phyloP scores from a whole-genome alignment of 2,113 vertebrate genomes.

The Dinomys branickii region DNA sequence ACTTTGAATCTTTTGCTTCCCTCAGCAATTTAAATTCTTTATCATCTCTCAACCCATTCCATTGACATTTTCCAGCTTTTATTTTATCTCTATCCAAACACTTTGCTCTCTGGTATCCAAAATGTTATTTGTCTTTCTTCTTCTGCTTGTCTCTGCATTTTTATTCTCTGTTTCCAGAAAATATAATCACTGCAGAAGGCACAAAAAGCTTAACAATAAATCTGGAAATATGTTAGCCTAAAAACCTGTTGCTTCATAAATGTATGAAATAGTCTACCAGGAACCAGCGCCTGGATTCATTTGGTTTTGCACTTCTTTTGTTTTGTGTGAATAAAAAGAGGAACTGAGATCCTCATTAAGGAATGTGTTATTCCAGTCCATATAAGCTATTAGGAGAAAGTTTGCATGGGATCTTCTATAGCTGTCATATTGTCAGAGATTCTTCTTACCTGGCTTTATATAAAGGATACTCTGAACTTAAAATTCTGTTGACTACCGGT shows the following conservation, averaged over 20 bases:
- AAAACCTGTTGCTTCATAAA: not conserved
- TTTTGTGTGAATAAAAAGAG: not conserved
- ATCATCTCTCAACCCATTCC: too few relatives aligned
- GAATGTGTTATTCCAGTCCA: not conserved
- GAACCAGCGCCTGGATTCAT: not conserved
- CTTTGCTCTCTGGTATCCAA: not conserved
- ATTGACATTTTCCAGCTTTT: not conserved
- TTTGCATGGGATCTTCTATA: not conserved
- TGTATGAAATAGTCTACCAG: not conserved
- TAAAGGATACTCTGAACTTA: not conserved
- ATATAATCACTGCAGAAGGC: not conserved
- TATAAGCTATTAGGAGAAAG: not conserved
- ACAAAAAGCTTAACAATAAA: not conserved
- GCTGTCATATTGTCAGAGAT: fast-evolving
- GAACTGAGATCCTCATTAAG: not conserved
- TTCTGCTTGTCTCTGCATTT: not conserved
- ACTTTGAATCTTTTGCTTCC: not conserved
- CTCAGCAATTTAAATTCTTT: not conserved
- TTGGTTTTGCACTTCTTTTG: not conserved
- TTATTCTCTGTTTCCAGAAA: not conserved
- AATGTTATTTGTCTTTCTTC: not conserved
- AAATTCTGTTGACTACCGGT: not conserved
- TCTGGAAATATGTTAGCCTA: not conserved
- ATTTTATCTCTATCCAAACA: not conserved
- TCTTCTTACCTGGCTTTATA: fast-evolving